Conservation (phyloP, 2,113 vertebrate species). For the Albula glossodonta region DNA sequence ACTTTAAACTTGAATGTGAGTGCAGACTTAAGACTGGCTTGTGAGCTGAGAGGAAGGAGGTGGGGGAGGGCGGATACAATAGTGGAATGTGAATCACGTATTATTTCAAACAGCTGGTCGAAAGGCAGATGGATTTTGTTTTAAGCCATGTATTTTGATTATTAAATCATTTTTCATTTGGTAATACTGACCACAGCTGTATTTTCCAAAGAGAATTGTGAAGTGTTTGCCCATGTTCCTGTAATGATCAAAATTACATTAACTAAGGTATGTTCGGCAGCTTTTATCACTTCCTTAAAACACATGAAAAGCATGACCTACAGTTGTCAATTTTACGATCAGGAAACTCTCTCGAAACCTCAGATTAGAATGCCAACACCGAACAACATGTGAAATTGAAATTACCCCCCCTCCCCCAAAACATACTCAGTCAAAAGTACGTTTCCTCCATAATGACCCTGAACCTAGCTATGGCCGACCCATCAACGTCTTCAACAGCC, state of each 20-base stretch:
- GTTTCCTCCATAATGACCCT: slow-evolving; percentile 45
- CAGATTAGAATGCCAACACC: slow-evolving; percentile 38
- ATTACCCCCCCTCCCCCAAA: slow-evolving; percentile 12
- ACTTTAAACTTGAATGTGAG: no score
- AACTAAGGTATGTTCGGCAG: slow-evolving; percentile 29
- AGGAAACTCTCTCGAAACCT: slow-evolving; percentile 39
- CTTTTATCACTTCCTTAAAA: slow-evolving; percentile 43
- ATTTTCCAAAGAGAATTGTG: slow-evolving; percentile 40
- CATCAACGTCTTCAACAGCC: slow-evolving; percentile 35
- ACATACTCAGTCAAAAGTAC: slow-evolving; percentile 30
- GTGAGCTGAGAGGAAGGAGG: background rate
- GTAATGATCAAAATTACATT: slow-evolving; percentile 44
- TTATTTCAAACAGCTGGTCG: slow-evolving; percentile 35
- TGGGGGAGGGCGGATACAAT: background rate
- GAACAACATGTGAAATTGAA: slow-evolving; percentile 25
- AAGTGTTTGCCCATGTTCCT: slow-evolving; percentile 40
- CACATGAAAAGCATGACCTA: slow-evolving; percentile 41
- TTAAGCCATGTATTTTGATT: slow-evolving; percentile 46
- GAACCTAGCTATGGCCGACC: slow-evolving; percentile 41
- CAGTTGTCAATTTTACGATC: slow-evolving; percentile 45
- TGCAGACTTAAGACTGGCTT: background rate
- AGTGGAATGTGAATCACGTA: background rate
- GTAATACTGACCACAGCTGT: slow-evolving; percentile 43
- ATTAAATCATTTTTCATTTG: slow-evolving; percentile 46
- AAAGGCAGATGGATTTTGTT: slow-evolving; percentile 38